A percentile compares a stretch with the other conserved stretches of the same genome.
Conservation (phyloP, 2,797 vertebrate species). For the Chloroceryle amazona region DNA sequence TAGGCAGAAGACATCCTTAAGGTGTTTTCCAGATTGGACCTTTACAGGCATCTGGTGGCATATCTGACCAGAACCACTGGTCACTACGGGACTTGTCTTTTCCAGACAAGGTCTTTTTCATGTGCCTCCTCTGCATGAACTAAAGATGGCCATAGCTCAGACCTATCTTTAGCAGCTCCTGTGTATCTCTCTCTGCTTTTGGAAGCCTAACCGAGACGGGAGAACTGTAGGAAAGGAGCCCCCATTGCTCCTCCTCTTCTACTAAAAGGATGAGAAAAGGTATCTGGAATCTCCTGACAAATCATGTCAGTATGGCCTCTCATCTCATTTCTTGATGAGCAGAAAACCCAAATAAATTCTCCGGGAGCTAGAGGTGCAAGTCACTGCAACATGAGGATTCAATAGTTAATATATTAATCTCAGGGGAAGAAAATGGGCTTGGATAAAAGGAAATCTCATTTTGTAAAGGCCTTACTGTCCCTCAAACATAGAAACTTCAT, state of each 20-base stretch:
- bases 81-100: neutral
- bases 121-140: neutral
- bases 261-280: neutral
- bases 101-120: neutral
- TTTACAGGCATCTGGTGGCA: neutral
- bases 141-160: neutral
- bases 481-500: neutral
- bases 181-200: neutral
- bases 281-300: neutral
- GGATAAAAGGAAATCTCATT: neutral
- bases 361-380: neutral
- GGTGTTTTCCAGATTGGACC: neutral
- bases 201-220: neutral
- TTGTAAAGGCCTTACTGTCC: neutral
- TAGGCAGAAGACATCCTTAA: neutral
- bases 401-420: neutral
- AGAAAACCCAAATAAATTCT: neutral
- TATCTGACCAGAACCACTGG: neutral
- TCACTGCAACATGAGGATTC: neutral
- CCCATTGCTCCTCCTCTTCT: neutral
- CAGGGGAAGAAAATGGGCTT: neutral
- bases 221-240: neutral
- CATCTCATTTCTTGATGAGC: neutral
- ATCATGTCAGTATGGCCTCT: neutral
- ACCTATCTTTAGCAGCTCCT: neutral